These are phyloP conservation scores for Anser brachyrhynchus DNA, from an alignment of 2,113 vertebrate genomes.

Conservation along the genomic window DNA sequence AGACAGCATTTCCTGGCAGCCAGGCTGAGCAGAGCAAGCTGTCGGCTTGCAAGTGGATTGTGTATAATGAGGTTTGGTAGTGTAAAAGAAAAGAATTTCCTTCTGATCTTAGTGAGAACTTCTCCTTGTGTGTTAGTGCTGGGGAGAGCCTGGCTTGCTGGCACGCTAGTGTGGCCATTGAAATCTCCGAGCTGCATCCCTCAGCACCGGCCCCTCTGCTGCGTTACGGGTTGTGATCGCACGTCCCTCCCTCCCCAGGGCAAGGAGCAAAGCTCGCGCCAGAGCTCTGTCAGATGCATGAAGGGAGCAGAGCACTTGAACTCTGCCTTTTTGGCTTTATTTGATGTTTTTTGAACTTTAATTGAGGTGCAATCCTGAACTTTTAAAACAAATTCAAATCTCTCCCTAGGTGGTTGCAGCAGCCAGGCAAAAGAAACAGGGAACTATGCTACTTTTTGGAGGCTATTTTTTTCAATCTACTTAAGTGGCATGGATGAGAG, in stretches of 20 bases:
- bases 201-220: neutral
- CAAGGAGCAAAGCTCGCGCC: accelerated
- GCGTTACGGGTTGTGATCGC: accelerated
- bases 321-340: neutral
- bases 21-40: neutral
- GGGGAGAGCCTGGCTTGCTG: neutral
- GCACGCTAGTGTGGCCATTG: accelerated
- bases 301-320: neutral
- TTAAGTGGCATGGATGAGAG: neutral
- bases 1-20: neutral
- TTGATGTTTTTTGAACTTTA: neutral
- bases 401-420: neutral
- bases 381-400: neutral
- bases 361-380: neutral
- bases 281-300: neutral
- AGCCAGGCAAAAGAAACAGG: neutral
- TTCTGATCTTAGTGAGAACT: neutral
- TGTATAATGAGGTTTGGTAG: neutral
- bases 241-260: neutral
- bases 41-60: neutral
- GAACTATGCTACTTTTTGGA: neutral
- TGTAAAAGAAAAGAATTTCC: constrained; percentile 12
- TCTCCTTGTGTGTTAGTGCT: neutral
- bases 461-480: neutral
- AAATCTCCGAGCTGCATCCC: neutral